phyloP scores from a whole-genome alignment of 2,113 vertebrate genomes.

The Shinisaurus crocodilurus region DNA sequence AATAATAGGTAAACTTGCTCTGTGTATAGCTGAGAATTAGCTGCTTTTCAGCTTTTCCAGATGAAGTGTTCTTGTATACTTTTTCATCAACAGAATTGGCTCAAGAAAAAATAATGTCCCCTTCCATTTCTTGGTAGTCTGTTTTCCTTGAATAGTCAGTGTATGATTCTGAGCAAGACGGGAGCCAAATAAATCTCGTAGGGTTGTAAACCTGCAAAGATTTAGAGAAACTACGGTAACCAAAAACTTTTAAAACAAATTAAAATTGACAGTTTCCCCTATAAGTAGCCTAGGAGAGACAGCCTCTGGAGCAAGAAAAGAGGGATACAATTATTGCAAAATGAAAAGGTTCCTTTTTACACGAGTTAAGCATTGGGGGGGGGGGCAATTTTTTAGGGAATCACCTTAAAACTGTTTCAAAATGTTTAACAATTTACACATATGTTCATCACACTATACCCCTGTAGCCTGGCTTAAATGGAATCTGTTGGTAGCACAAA shows the following conservation, averaged over 20 bases:
- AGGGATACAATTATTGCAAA: background rate
- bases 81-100: background rate
- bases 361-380: no score
- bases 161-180: slow-evolving; percentile 22
- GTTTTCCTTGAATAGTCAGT: background rate
- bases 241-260: background rate
- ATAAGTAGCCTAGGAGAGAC: background rate
- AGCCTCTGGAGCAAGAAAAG: background rate
- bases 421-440: background rate
- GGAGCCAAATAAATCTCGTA: background rate
- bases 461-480: background rate
- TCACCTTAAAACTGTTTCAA: background rate
- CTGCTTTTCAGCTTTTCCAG: background rate
- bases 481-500: background rate
- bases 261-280: background rate
- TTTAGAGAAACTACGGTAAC: background rate
- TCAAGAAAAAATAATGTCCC: background rate
- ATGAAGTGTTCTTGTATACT: background rate
- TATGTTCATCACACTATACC: background rate
- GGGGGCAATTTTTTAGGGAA: no score
- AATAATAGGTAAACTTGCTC: background rate
- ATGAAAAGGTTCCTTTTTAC: background rate
- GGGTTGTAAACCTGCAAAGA: slow-evolving; percentile 18
- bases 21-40: background rate
- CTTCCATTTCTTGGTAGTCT: slow-evolving; percentile 12